Percentiles rank a stretch among this genome's conserved stretches.
Evolutionary conservation across 1,140 invertebrate species (phyloP).

Genomic region (Lutraria rhynchaena): DNA sequence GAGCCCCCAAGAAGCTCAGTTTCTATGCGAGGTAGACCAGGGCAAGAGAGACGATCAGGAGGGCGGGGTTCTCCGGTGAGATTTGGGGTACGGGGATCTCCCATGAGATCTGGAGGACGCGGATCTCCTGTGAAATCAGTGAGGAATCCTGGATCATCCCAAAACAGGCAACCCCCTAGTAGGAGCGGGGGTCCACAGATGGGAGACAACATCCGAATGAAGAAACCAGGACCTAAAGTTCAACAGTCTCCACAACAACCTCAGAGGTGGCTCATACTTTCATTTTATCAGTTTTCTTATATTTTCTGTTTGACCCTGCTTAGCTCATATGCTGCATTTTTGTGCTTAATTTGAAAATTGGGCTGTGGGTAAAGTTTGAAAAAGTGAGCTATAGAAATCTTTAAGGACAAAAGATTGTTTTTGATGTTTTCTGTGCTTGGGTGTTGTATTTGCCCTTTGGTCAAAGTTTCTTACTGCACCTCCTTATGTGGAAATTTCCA

Average conservation of each 20-base stretch:
- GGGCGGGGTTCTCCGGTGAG: background rate
- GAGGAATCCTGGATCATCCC: background rate
- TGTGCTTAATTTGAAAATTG: too few relatives aligned
- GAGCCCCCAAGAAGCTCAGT: conserved; percentile 36
- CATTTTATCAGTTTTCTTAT: too few relatives aligned
- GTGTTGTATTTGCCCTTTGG: too few relatives aligned
- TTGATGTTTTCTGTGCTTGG: too few relatives aligned
- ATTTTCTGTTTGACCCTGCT: too few relatives aligned
- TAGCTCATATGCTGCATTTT: too few relatives aligned
- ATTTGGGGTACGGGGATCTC: background rate
- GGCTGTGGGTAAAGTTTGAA: too few relatives aligned
- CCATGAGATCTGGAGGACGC: background rate
- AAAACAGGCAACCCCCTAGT: background rate
- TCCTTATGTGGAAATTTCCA: too few relatives aligned
- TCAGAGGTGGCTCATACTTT: background rate
- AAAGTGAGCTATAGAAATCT: too few relatives aligned
- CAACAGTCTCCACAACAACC: background rate
- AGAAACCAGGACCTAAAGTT: background rate
- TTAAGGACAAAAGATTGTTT: too few relatives aligned
- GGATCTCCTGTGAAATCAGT: background rate
- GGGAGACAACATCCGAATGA: background rate
- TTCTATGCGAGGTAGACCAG: background rate
- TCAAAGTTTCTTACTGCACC: too few relatives aligned
- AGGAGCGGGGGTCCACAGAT: conserved; percentile 20
- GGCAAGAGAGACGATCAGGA: background rate